Evolutionary conservation across 2,888 invertebrate genomes (phyloP).

Genomic region (Maniola hyperantus): DNA sequence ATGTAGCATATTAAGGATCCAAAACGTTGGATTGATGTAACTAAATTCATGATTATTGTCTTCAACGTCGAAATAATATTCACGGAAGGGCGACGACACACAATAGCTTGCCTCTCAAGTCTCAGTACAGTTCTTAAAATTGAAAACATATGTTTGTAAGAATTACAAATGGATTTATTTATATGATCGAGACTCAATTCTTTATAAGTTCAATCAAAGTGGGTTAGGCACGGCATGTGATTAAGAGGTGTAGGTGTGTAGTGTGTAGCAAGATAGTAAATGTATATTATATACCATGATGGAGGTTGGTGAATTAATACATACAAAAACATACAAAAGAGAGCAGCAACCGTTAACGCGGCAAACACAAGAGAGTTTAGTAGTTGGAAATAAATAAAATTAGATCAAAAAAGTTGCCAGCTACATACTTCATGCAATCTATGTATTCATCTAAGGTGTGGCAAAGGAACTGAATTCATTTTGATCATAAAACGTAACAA

Average conservation of each 20-base stretch:
- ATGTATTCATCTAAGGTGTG: conserved; percentile 80
- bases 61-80: conserved; percentile 26
- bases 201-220: conserved; percentile 64
- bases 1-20: conserved; percentile 11
- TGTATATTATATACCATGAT: conserved; percentile 61
- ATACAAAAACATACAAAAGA: conserved; percentile 53
- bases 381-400: conserved; percentile 48
- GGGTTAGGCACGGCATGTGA: conserved; percentile 57
- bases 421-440: conserved; percentile 73
- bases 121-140: conserved; percentile 53
- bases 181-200: conserved; percentile 37
- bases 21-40: neutral
- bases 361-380: conserved; percentile 58
- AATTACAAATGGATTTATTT: conserved; percentile 32
- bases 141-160: conserved; percentile 28
- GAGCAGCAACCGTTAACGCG: conserved; percentile 53
- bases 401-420: conserved; percentile 58
- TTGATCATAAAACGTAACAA: conserved; percentile 64
- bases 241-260: conserved; percentile 51
- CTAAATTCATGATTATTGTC: conserved; percentile 31
- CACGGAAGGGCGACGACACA: conserved; percentile 35
- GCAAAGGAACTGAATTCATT: conserved; percentile 80
- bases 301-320: conserved; percentile 65
- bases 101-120: conserved; percentile 70
- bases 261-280: conserved; percentile 58